These are phyloP conservation scores for Chrysemys picta DNA, from an alignment of 2,113 vertebrate species.

Conservation along the genomic window DNA sequence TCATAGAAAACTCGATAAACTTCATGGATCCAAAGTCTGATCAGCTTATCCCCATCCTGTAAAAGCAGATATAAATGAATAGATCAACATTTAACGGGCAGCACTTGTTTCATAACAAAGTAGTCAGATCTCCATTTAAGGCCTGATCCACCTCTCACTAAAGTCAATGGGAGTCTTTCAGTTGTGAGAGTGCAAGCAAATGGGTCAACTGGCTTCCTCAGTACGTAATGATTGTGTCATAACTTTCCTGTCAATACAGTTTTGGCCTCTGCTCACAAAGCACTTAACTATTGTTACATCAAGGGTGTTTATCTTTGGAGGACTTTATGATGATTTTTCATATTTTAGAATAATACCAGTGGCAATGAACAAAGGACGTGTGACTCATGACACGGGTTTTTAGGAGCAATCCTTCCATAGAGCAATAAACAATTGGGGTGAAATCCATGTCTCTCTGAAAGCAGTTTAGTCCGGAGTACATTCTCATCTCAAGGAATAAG, in stretches of 20 bases:
- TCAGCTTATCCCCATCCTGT: slow-evolving; percentile 91
- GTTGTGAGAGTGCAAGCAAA: slow-evolving; percentile 21
- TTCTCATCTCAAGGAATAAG: not conserved
- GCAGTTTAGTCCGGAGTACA: not conserved
- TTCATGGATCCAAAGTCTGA: slow-evolving; percentile 95
- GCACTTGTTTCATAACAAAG: slow-evolving; percentile 4
- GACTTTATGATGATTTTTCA: not conserved
- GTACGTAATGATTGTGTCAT: not conserved
- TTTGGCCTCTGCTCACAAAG: not conserved
- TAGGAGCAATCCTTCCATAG: not conserved
- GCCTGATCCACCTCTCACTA: not conserved
- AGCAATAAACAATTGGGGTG: not conserved
- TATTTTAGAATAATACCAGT: not conserved
- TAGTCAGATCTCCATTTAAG: slow-evolving; percentile 23
- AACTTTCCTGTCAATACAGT: slow-evolving; percentile 1
- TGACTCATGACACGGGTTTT: not conserved
- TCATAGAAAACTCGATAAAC: slow-evolving; percentile 95
- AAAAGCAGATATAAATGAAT: slow-evolving; percentile 38
- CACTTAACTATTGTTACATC: not conserved
- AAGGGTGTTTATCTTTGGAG: not conserved
- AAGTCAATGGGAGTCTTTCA: slow-evolving; percentile 20
- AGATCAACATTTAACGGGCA: not conserved
- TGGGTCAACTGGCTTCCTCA: not conserved
- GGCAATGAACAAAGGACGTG: not conserved
- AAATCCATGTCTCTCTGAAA: not conserved